These are phyloP conservation scores for Thunnus thynnus DNA, from an alignment of 2,113 vertebrate genomes.

Conservation along the genomic window DNA sequence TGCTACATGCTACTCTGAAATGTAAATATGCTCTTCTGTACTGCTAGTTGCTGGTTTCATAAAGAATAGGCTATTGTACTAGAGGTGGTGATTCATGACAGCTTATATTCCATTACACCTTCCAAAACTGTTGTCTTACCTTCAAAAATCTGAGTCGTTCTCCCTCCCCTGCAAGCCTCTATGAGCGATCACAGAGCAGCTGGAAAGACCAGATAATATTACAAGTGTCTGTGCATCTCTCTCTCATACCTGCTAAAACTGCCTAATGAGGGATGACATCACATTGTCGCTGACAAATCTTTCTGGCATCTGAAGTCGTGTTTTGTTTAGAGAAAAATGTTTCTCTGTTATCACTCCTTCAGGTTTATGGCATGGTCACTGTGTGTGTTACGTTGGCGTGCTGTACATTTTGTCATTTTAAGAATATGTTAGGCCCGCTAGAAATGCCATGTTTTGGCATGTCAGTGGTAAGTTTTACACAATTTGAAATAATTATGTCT, in stretches of 20 bases:
- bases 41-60: background rate
- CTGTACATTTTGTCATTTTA: too few relatives aligned
- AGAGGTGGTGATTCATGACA: slow-evolving; percentile 10
- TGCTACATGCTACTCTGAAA: background rate
- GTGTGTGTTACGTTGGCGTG: too few relatives aligned
- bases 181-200: slow-evolving; percentile 2
- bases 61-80: slow-evolving; percentile 13
- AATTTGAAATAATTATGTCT: too few relatives aligned
- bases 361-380: too few relatives aligned
- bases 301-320: background rate
- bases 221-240: background rate
- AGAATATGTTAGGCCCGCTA: too few relatives aligned
- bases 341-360: too few relatives aligned
- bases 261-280: background rate
- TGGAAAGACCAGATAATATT: background rate
- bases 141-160: background rate
- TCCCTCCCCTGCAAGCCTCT: background rate
- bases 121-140: slow-evolving; percentile 5
- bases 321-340: background rate
- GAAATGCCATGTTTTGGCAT: too few relatives aligned
- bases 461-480: too few relatives aligned
- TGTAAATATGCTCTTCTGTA: slow-evolving; percentile 12
- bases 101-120: background rate
- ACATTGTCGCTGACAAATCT: background rate
- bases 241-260: slow-evolving; percentile 7